Evolutionary conservation across 2,797 vertebrate species (phyloP).

Genomic region (Clarias platycephalus): DNA sequence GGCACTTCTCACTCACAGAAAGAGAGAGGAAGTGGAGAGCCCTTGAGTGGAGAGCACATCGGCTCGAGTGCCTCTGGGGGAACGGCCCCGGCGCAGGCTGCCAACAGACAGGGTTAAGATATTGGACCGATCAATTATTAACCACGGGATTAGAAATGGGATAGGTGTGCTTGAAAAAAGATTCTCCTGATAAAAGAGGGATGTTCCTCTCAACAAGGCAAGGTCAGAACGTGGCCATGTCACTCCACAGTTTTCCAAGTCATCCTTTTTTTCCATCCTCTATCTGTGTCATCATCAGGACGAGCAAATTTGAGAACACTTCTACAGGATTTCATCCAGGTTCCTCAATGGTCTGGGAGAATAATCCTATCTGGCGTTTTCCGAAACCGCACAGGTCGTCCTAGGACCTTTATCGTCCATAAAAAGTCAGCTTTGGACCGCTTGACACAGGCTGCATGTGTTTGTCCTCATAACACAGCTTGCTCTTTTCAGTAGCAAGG

Average conservation of each 20-base stretch:
- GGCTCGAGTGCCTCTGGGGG: slow-evolving; percentile 62
- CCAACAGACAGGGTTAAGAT: slow-evolving; percentile 51
- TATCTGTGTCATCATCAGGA: background rate
- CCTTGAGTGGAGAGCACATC: slow-evolving; percentile 69
- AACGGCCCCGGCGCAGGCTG: slow-evolving; percentile 38
- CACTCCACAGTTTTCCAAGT: background rate
- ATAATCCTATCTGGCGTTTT: background rate
- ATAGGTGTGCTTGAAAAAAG: slow-evolving; percentile 39
- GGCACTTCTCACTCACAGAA: slow-evolving; percentile 60
- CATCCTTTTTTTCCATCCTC: background rate
- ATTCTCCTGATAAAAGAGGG: slow-evolving; percentile 37
- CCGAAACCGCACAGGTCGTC: background rate
- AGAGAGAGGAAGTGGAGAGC: slow-evolving; percentile 66
- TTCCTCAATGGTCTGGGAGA: background rate
- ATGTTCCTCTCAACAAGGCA: slow-evolving; percentile 35
- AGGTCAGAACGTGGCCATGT: slow-evolving; percentile 32
- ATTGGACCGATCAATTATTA: slow-evolving; percentile 51
- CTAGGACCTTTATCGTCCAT: background rate
- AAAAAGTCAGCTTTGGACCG: background rate
- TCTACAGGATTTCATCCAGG: background rate
- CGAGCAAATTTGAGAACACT: background rate
- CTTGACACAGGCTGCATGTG: slow-evolving; percentile 6
- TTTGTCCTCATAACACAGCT: slow-evolving; percentile 27
- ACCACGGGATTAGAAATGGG: slow-evolving; percentile 48
- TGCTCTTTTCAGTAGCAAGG: slow-evolving; percentile 27